Evolutionary conservation across 2,797 vertebrate species (phyloP).

Genomic region (Poeciliopsis paucimaculata): DNA sequence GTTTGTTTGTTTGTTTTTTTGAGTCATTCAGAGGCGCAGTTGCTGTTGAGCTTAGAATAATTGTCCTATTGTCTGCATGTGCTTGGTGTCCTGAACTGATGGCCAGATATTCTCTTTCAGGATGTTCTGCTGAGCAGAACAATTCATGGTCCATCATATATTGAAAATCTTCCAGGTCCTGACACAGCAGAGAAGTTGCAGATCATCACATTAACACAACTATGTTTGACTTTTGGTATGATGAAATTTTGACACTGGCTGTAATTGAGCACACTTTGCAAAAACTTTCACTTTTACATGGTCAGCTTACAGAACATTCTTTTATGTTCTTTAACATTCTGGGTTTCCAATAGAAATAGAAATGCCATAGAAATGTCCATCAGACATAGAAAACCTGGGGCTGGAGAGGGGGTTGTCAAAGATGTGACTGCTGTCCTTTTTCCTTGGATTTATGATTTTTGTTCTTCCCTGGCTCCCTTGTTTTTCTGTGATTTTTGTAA

Average conservation of each 20-base stretch:
- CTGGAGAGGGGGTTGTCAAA: not conserved
- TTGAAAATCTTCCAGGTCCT: not conserved
- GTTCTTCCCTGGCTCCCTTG: too few relatives aligned
- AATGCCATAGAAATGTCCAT: too few relatives aligned
- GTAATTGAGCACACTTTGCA: not conserved
- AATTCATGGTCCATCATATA: not conserved
- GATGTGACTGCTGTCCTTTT: not conserved
- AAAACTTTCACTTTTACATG: not conserved
- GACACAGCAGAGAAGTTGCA: not conserved
- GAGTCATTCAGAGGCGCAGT: not conserved
- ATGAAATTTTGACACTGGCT: not conserved
- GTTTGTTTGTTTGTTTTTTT: not conserved
- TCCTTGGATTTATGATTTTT: too few relatives aligned
- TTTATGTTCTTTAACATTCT: not conserved
- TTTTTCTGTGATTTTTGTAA: too few relatives aligned
- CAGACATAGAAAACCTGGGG: too few relatives aligned
- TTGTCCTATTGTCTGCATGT: not conserved
- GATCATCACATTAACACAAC: not conserved
- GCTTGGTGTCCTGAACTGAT: not conserved
- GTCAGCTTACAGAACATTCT: not conserved
- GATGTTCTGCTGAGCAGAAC: not conserved
- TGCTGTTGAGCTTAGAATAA: not conserved
- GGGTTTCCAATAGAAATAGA: too few relatives aligned
- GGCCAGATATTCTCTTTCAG: not conserved
- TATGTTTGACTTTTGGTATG: not conserved